Base-by-base conservation (phyloP, 2,113 vertebrate genomes). In the Cryptotis parvus region DNA sequence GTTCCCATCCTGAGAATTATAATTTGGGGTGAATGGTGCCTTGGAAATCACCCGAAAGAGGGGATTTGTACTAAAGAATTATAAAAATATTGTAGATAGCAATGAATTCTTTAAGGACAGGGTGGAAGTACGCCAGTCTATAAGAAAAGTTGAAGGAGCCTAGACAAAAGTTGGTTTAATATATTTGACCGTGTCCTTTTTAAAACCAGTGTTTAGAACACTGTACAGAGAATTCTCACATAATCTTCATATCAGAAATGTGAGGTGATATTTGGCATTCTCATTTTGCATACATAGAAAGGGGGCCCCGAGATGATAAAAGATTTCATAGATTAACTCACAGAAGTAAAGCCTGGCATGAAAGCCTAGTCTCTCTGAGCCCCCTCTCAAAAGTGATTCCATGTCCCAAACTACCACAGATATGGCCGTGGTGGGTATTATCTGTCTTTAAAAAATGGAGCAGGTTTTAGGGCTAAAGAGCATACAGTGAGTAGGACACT, bases 91-190 rank as follows among this genome's bases (percentile, higher is more conserved):
- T 89, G 18, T 70, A 39, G 27, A 49, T 65, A 81, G 4, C 4
- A 41, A 85, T 63, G 63, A 3, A 31, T 6, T 15, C 84, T 22
- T 63, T 66, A 87, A 79, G 27, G 39, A 88, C 85, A 70, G 1
- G 9, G 18, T 69, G 6, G 58, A 84, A 68, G 18, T 61, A 4
- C 83, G 41, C 79, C 8, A 27, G 61, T 82, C 16, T 87, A 6
- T 87, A 84, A 90, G n/a, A 81, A 58, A n/a, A 29, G 6, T 86
- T 79, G 5, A 72, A 87, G 20, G 26, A 87, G 68, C 22, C 63
- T 37, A 43, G 69, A 74, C 9, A 72, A 37, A 55, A 93, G 66
- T 31, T 16, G 22, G n/a, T 6, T 18, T 91, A 37, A 41, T 55
- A 76, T 82, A 66, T 37, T 14, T 80, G 49, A 90, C 7, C 0